Conservation (phyloP, 2,113 vertebrate species). For the Tursiops truncatus region DNA sequence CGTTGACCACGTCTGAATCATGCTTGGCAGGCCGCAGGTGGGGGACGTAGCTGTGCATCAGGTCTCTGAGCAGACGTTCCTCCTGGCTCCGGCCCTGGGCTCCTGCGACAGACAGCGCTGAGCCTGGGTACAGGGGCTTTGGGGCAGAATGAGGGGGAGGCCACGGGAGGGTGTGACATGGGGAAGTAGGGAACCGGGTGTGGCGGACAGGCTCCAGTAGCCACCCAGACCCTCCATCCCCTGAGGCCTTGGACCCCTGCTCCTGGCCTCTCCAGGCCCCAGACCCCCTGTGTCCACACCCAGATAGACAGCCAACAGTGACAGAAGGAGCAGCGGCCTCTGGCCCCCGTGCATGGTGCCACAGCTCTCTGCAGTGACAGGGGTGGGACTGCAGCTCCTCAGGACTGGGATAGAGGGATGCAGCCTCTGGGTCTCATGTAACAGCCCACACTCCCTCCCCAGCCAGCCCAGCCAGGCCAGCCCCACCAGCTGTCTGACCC, state of each 20-base stretch:
- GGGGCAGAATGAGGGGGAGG: background rate
- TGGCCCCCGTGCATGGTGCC: conserved; percentile 16
- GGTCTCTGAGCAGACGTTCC: conserved; percentile 88
- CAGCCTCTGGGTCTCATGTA: conserved; percentile 29
- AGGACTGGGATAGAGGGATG: background rate
- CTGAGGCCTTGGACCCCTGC: background rate
- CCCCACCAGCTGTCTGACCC: conserved; percentile 78
- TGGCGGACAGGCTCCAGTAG: background rate
- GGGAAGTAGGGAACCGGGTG: background rate
- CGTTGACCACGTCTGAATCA: conserved; percentile 86
- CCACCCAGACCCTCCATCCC: background rate
- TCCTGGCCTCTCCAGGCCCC: background rate
- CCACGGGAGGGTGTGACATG: too few species aligned
- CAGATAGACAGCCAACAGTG: conserved; percentile 42
- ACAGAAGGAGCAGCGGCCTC: background rate
- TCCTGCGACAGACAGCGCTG: background rate
- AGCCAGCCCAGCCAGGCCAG: background rate
- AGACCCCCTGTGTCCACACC: conserved; percentile 33
- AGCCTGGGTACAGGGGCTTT: fast-evolving
- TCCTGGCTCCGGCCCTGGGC: conserved; percentile 89
- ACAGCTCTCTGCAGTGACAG: background rate
- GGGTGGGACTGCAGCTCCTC: background rate
- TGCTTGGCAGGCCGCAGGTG: conserved; percentile 86
- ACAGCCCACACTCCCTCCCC: background rate
- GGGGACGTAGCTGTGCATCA: conserved; percentile 92